A percentile compares a stretch with the other conserved stretches of the same genome.
Evolutionary conservation across 1,140 invertebrate species (phyloP).

Genomic region (Listronotus oregonensis): DNA sequence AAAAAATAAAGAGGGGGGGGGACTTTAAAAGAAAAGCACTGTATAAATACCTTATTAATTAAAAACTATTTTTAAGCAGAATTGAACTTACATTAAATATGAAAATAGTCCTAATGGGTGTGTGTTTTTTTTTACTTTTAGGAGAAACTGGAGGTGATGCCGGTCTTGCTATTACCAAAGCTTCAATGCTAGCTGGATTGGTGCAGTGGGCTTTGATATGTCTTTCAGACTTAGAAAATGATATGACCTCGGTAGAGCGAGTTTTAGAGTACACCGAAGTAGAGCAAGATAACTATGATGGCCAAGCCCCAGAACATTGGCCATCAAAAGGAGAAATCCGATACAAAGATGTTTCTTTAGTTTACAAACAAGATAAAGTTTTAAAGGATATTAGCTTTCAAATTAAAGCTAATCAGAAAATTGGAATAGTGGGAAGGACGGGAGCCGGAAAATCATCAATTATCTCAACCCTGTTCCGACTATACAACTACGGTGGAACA

Average conservation of each 20-base stretch:
- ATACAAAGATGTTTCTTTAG: constrained; percentile 69
- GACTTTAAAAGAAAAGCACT: no score
- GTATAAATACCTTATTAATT: not conserved
- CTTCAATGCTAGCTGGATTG: constrained; percentile 18
- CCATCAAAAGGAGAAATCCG: constrained; percentile 70
- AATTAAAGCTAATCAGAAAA: constrained; percentile 66
- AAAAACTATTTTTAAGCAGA: no score
- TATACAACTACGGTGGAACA: constrained; percentile 60
- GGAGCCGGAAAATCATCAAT: constrained; percentile 79
- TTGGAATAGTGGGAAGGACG: constrained; percentile 73
- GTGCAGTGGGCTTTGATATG: constrained; percentile 70
- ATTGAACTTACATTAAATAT: no score
- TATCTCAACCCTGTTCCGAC: constrained; percentile 71
- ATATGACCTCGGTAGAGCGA: constrained; percentile 80
- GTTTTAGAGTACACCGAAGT: constrained; percentile 76
- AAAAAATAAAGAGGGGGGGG: no score
- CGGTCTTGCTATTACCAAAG: constrained; percentile 66
- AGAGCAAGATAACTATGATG: constrained; percentile 68
- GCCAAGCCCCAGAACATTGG: constrained; percentile 60
- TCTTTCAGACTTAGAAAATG: constrained; percentile 70
- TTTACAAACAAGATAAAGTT: constrained; percentile 74
- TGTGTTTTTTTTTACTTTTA: constrained; percentile 13
- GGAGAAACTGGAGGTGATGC: constrained; percentile 58
- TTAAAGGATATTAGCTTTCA: constrained; percentile 74
- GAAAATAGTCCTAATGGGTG: no score